Percentiles rank a stretch among this genome's conserved stretches.
phyloP scores from a whole-genome alignment of 2,888 invertebrate species.

The Tetranychus truncatus region DNA sequence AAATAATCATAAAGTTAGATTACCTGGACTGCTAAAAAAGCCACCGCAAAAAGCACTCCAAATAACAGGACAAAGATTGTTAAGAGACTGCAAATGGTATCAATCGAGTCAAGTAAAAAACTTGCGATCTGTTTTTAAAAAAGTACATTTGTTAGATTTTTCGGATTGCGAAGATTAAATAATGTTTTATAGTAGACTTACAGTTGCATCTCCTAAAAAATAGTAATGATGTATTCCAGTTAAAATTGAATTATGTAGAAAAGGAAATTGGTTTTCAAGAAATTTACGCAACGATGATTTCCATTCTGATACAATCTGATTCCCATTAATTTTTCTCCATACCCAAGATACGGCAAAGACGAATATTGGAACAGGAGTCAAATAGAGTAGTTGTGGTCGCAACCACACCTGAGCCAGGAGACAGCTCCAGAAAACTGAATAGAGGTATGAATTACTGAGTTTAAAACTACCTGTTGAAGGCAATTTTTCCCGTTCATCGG shows the following conservation, averaged over 20 bases:
- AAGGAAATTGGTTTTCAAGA: not conserved
- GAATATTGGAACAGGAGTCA: slow-evolving; percentile 62
- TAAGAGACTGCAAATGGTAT: slow-evolving; percentile 8
- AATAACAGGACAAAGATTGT: slow-evolving; percentile 14
- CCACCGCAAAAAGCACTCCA: slow-evolving; percentile 8
- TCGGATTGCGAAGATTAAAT: too few species aligned
- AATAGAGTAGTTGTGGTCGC: slow-evolving; percentile 65
- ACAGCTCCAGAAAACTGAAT: slow-evolving; percentile 53
- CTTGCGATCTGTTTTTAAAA: slow-evolving; percentile 1
- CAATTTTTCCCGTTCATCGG: not conserved
- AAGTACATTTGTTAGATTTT: too few species aligned
- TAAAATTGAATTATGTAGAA: slow-evolving; percentile 10
- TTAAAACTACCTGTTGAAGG: slow-evolving; percentile 2
- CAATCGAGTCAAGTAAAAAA: slow-evolving; percentile 13
- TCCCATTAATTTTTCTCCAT: slow-evolving; percentile 7
- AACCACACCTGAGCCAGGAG: slow-evolving; percentile 66
- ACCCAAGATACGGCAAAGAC: slow-evolving; percentile 47
- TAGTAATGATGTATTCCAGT: slow-evolving; percentile 10
- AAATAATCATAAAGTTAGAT: not conserved
- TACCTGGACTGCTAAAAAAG: slow-evolving; percentile 8
- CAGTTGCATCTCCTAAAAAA: slow-evolving; percentile 13
- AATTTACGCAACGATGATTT: not conserved
- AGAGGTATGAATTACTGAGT: slow-evolving; percentile 33
- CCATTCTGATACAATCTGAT: not conserved
- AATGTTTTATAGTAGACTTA: not conserved